These are phyloP conservation scores for Erythrocercus mccallii DNA, from an alignment of 2,113 vertebrate species.

Conservation along the genomic window DNA sequence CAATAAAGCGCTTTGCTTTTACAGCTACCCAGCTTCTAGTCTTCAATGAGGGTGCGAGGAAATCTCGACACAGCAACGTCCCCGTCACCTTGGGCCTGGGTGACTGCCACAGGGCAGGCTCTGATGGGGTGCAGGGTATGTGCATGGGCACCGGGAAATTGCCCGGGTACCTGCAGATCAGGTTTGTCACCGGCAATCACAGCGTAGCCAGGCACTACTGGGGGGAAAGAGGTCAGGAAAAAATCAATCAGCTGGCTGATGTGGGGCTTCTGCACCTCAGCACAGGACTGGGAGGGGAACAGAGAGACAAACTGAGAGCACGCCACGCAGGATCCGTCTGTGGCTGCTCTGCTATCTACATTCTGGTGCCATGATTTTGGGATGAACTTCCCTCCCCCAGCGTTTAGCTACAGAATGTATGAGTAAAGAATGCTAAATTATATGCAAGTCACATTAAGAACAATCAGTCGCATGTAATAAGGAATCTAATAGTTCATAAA, in stretches of 20 bases:
- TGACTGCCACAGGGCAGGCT: neutral
- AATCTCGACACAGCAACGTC: neutral
- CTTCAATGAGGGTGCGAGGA: neutral
- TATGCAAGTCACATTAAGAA: slow-evolving; percentile 70
- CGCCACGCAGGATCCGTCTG: neutral
- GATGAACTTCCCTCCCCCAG: neutral
- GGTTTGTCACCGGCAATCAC: accelerated
- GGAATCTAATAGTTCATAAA: slow-evolving; percentile 72
- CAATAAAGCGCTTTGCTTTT: neutral
- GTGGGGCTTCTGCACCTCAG: neutral
- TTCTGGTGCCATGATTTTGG: neutral
- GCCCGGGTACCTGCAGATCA: neutral
- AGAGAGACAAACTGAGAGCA: neutral
- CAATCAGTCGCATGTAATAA: slow-evolving; percentile 64
- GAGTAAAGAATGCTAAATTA: slow-evolving; percentile 71
- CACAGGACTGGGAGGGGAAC: neutral
- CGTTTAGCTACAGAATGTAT: slow-evolving; percentile 31
- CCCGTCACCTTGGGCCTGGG: too few species aligned
- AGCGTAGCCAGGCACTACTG: accelerated
- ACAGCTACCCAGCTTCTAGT: neutral
- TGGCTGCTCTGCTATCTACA: neutral
- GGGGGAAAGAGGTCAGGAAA: neutral
- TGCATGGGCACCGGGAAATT: neutral
- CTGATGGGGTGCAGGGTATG: accelerated
- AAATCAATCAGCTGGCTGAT: too few species aligned